These are phyloP conservation scores for Xylota segnis DNA, from an alignment of 2,888 invertebrate genomes.

Conservation along the genomic window DNA sequence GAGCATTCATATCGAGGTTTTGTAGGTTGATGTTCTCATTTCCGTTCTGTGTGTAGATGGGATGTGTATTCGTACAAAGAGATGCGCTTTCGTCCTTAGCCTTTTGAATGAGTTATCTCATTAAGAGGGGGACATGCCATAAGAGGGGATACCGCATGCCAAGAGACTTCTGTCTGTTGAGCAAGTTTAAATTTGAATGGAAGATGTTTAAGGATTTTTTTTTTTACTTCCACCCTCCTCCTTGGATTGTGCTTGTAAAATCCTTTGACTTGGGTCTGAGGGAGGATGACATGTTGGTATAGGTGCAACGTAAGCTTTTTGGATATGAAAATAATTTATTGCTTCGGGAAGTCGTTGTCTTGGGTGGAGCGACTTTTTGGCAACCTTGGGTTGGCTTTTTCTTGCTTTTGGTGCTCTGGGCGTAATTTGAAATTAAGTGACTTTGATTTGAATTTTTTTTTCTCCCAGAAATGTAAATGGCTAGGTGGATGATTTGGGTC, in stretches of 20 bases:
- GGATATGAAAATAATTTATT: slow-evolving; percentile 57
- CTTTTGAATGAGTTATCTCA: slow-evolving; percentile 73
- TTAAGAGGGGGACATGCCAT: slow-evolving; percentile 42
- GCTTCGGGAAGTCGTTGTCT: slow-evolving; percentile 26
- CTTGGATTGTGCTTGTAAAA: slow-evolving; percentile 4
- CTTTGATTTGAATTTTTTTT: neutral
- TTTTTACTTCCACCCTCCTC: neutral
- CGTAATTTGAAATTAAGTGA: slow-evolving; percentile 8
- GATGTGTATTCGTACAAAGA: slow-evolving; percentile 7
- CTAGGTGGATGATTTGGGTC: slow-evolving; percentile 8
- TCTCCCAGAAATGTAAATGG: neutral
- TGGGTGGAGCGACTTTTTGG: slow-evolving; percentile 50
- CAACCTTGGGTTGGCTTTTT: slow-evolving; percentile 12
- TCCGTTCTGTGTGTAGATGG: slow-evolving; percentile 28
- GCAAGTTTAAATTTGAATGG: slow-evolving; percentile 61
- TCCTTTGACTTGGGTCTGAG: neutral
- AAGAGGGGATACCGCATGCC: slow-evolving; percentile 9
- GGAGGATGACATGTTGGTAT: neutral
- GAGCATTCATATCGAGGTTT: slow-evolving; percentile 69
- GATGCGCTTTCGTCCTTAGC: slow-evolving; percentile 65
- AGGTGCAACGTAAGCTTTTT: neutral
- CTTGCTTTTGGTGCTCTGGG: neutral
- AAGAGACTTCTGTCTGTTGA: slow-evolving; percentile 65
- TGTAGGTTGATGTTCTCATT: slow-evolving; percentile 72
- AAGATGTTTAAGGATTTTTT: slow-evolving; percentile 28